Conservation (phyloP, 2,113 vertebrate genomes). For the Silurus meridionalis region DNA sequence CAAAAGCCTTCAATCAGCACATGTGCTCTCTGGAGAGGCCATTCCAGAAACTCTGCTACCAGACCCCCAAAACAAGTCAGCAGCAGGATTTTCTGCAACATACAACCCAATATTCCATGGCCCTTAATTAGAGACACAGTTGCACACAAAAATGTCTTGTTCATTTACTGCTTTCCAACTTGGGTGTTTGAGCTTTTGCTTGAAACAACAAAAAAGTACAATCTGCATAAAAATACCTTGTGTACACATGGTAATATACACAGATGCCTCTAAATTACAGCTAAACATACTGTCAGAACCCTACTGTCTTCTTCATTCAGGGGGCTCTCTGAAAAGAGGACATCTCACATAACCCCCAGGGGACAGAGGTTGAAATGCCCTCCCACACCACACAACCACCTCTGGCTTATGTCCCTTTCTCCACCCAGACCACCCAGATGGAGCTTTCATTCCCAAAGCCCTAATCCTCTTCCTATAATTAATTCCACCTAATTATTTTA, state of each 20-base stretch:
- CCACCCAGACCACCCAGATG: constrained; percentile 71
- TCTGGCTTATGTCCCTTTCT: constrained; percentile 60
- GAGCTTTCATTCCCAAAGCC: constrained; percentile 49
- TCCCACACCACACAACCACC: constrained; percentile 43
- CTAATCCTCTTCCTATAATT: constrained; percentile 26
- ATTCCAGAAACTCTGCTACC: constrained; percentile 65
- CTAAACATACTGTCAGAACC: constrained; percentile 28
- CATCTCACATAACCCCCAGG: constrained; percentile 68
- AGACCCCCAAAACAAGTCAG: constrained; percentile 55
- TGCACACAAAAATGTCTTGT: neutral
- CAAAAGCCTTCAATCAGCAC: constrained; percentile 71
- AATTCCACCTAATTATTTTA: constrained; percentile 31
- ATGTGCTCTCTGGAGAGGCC: constrained; percentile 62
- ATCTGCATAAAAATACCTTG: neutral
- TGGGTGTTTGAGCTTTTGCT: neutral
- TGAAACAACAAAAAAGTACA: neutral
- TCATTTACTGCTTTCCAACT: neutral
- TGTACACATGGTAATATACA: constrained; percentile 6
- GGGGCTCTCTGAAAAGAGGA: constrained; percentile 52
- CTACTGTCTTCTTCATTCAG: constrained; percentile 24
- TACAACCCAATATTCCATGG: constrained; percentile 30
- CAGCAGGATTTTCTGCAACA: constrained; percentile 43
- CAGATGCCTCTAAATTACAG: constrained; percentile 11
- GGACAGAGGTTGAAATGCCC: constrained; percentile 56
- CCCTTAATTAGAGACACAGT: constrained; percentile 2